These are phyloP conservation scores for Hydrochoerus hydrochaeris DNA, from an alignment of 2,113 vertebrate species.

Conservation along the genomic window DNA sequence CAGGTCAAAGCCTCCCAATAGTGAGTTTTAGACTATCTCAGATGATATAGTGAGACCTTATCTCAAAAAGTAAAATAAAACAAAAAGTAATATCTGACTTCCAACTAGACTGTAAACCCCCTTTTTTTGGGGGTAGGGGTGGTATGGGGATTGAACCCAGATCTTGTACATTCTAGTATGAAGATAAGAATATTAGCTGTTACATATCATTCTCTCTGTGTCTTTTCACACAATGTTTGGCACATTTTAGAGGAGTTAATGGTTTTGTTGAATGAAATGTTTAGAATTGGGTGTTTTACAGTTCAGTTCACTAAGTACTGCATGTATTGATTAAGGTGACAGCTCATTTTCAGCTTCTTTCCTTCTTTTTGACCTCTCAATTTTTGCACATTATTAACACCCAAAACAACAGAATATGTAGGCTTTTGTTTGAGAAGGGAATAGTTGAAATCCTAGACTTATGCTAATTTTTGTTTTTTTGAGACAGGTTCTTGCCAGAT, in stretches of 20 bases:
- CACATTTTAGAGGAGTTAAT: conserved; percentile 18
- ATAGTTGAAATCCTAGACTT: conserved; percentile 7
- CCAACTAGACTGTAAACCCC: neutral
- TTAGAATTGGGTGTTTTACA: conserved; percentile 45
- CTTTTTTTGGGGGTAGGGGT: neutral
- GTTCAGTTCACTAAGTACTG: conserved; percentile 6
- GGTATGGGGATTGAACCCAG: neutral
- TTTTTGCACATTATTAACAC: neutral
- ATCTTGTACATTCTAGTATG: neutral
- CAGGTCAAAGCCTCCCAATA: neutral
- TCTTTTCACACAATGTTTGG: neutral
- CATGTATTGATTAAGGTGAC: neutral
- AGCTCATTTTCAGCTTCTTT: neutral
- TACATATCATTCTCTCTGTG: neutral
- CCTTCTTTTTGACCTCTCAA: neutral
- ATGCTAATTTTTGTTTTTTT: neutral
- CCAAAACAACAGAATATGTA: neutral
- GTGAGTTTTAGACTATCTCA: neutral
- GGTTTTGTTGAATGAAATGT: conserved; percentile 49
- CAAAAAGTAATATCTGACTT: neutral
- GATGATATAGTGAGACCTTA: neutral
- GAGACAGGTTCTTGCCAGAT: no score
- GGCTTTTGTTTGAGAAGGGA: neutral
- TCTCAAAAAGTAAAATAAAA: neutral
- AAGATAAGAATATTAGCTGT: conserved; percentile 13